Base-by-base conservation (phyloP, 2,797 vertebrate genomes). In the Rhinoraja longicauda region DNA sequence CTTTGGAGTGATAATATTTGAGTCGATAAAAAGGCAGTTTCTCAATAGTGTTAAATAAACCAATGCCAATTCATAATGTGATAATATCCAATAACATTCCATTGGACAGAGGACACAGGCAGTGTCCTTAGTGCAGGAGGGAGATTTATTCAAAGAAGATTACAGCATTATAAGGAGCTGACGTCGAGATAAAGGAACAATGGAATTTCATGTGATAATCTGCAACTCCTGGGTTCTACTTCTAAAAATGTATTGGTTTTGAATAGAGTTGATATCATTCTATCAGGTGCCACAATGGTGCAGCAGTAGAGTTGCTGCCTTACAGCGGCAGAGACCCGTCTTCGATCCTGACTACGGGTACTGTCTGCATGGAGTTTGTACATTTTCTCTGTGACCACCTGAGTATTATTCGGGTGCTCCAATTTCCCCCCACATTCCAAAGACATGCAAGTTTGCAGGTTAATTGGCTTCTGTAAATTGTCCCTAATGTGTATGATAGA, bases 101-200 rank as follows among this genome's bases (percentile, higher is more conserved):
- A 79, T 39, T 4, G 39, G 78, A 4, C 62, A 67, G 62, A 21
- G 19, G 24, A 75, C 15, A 73, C 45, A 72, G 39, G 70, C 62
- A 15, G 53, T 73, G 36, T 36, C 39, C 72, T 73, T 73, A 92
- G 26, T 53, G 26, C 39, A 73, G 57, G 21, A 73, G 90, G 2
- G 15, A 26, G 67, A 92, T 75, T 92, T 92, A 92, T 73, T 92
- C 36, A 45, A 92, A 92, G 90, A 73, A 73, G 90, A 75, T 92
- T 75, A 92, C 45, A 29, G 70, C 7, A 92, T 75, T 92, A 75
- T 53, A 73, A 57, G 39, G 39, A 92, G 39, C 26, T 75, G 24
- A 92, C 70, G 39, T 92, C 24, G 6, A 92, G 90, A 57, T 57
- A 92, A 53, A 92, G 73, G 4, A 57, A 70, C 57, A 53, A 45